A percentile compares a stretch with the other conserved stretches of the same genome.
phyloP scores from a whole-genome alignment of 2,888 invertebrate species.

The Rotaria magnacalcarata region DNA sequence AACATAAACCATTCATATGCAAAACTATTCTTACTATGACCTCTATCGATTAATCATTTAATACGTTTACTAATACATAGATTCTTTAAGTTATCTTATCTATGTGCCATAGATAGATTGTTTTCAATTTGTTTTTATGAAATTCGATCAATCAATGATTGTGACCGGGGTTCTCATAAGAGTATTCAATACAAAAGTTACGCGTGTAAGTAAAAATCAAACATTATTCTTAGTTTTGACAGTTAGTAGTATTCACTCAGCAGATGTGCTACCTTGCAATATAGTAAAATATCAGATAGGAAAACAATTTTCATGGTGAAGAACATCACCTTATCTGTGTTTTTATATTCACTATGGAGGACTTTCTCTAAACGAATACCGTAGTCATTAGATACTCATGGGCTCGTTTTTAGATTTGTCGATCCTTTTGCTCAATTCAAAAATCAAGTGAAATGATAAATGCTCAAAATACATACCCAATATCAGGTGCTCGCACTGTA shows the following conservation, averaged over 20 bases:
- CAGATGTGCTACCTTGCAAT: too few species aligned
- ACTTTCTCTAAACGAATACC: too few species aligned
- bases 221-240: not conserved
- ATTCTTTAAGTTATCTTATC: too few species aligned
- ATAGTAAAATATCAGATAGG: too few species aligned
- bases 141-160: not conserved
- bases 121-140: not conserved
- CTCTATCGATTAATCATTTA: not conserved
- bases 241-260: too few species aligned
- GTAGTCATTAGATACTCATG: too few species aligned
- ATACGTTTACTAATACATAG: not conserved
- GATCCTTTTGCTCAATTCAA: not conserved
- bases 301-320: too few species aligned
- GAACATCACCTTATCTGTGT: too few species aligned
- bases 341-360: too few species aligned
- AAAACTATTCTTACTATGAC: not conserved
- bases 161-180: not conserved
- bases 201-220: not conserved
- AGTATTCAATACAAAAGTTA: not conserved
- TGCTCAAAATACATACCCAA: not conserved
- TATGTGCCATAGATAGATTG: not conserved
- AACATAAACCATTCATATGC: not conserved
- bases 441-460: not conserved
- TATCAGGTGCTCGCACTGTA: conserved; percentile 20
- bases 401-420: not conserved